Base-by-base conservation (phyloP, 2,797 vertebrate species). In the Halcyon chelicuti region DNA sequence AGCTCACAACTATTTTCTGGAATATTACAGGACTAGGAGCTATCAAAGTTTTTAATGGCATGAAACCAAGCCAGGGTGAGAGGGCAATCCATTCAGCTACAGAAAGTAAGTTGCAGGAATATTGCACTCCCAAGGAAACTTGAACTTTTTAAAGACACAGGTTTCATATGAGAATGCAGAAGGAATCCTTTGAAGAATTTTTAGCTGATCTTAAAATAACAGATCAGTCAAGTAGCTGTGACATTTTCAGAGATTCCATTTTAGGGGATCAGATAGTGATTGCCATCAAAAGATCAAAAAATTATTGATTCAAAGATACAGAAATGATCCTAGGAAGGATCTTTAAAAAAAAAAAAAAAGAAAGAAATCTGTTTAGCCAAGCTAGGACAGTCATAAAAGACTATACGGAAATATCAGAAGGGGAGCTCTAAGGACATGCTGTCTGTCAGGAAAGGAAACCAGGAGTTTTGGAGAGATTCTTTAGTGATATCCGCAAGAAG, bases 171-270 rank as follows among this genome's bases (percentile, higher is more conserved):
- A 65, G 65, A 80, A 91, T 74, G 75, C 63, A 76, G 62, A 60
- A 93, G 10, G 68, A 80, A 77, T 35, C 52, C 54, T 95, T 94
- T 96, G 95, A 95, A 95, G 72, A 93, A 94, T 94, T 95, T 95
- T 93, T 93, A 54, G 83, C 70, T 58, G 54, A 47, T 91, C 82
- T 95, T 77, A 88, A 90, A 94, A 95, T 94, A 96, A 46, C 18
- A 0, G 60, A 93, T 90, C 66, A 54, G 76, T 80, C 72, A 90
- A 74, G 49, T 42, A 86, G n/a, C 31, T 51, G 11, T 31, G 77
- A 46, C 2, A 5, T 86, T 85, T 78, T 93, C 66, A 81, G 62
- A 90, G 74, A 91, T 66, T 92, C 67, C 62, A 29, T 91, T 89
- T 58, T 44, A 91, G 89, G 66, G 29, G 42, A 88, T 90, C 72